Evolutionary conservation across 2,113 vertebrate species (phyloP), one percentile per base, ranked within the genome.

Genomic region (Oxyura jamaicensis): DNA sequence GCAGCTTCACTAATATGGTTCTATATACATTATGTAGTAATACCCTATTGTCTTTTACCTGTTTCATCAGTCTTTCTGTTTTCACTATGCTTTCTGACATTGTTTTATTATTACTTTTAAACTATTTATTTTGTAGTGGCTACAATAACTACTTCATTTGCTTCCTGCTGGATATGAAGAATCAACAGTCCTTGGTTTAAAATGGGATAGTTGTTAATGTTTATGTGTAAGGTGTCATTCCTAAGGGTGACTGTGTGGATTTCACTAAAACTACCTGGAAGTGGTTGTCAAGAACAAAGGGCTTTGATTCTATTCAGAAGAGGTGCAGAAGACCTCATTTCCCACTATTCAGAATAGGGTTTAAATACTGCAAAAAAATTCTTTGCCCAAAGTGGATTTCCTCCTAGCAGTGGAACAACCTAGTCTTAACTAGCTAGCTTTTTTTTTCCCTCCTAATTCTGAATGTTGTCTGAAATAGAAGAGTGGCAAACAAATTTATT

Each of bases 381-480:
- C 15, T 69, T 72, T 72, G 22, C 36, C 29, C 16, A n/a, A 0
- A 1, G 6, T 68, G 33, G 41, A 7, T 26, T 48, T 42, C 35
- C 59, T 41, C 22, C 65, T 36, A 25, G 20, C 11, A 2, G 21
- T 14, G 31, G 33, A 58, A 39, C 28, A 69, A 10, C 2, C 8
- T 50, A 36, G 3, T 46, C 29, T 62, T 13, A 63, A 44, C 35
- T 48, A 81, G 25, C 10, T 22, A 39, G 33, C 0, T 39, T 33
- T 86, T 33, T 86, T 86, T 65, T 59, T 8, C 1, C 11, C 16
- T 85, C 31, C 8, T 41, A 41, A 66, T 79, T 84, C 55, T 74
- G 77, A n/a, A 78, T 65, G 58, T 81, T 71, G 78, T 83, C 60
- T 71, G 91, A 68, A 93, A 86, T 67, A 23, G 86, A 83, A 81